phyloP scores from a whole-genome alignment of 2,888 invertebrate genomes.

The Rhamphomyia laevipes region DNA sequence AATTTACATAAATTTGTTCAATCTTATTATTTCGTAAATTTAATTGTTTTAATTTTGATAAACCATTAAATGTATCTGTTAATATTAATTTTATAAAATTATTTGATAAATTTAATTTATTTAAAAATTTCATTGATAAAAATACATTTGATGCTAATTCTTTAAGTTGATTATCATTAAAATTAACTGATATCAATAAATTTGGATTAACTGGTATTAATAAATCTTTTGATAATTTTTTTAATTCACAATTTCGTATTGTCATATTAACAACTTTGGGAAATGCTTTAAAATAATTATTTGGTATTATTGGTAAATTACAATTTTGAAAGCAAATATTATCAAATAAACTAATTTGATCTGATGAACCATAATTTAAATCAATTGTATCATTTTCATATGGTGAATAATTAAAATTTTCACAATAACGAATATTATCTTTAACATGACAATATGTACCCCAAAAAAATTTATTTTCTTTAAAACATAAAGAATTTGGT shows the following conservation, averaged over 20 bases:
- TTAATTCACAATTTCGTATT: background rate
- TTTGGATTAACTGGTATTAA: background rate
- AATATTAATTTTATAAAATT: background rate
- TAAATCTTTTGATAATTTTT: background rate
- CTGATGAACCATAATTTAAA: background rate
- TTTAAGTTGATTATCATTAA: background rate
- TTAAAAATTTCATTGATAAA: background rate
- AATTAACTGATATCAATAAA: background rate
- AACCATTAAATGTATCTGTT: background rate
- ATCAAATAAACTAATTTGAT: background rate
- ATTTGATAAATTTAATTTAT: background rate
- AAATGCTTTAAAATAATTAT: slow-evolving; percentile 1
- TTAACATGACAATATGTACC: background rate
- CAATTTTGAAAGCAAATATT: slow-evolving; percentile 1
- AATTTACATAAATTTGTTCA: background rate
- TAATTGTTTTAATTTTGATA: background rate
- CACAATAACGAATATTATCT: background rate
- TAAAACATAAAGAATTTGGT: background rate
- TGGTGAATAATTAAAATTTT: background rate
- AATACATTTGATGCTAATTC: background rate
- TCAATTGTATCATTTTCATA: background rate
- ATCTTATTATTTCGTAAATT: background rate
- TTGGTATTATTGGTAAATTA: background rate
- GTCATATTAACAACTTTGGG: background rate
- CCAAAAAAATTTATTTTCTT: background rate